A percentile compares a stretch with the other conserved stretches of the same genome.
Evolutionary conservation across 1,140 invertebrate genomes (phyloP).

Genomic region (Bombus fervidus): DNA sequence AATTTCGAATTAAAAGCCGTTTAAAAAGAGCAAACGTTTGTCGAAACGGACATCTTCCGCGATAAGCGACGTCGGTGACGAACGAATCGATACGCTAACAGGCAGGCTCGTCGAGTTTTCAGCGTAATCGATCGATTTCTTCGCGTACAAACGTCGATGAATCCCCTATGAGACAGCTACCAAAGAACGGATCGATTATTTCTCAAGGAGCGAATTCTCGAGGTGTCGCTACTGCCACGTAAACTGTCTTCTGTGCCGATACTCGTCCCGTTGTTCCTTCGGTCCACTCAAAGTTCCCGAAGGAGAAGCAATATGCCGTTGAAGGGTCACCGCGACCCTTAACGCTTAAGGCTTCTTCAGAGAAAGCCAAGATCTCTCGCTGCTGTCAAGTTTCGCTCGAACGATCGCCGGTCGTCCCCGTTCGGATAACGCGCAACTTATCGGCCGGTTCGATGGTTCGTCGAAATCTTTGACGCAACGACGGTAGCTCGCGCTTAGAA

Average conservation of each 20-base stretch:
- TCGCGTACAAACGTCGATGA: not conserved
- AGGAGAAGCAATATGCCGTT: conserved; percentile 50
- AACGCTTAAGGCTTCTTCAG: conserved; percentile 24
- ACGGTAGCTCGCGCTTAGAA: not conserved
- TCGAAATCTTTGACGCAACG: not conserved
- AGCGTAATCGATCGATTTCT: conserved; percentile 41
- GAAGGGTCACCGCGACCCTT: not conserved
- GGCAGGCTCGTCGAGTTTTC: conserved; percentile 15
- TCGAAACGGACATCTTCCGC: not conserved
- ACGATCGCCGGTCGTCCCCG: not conserved
- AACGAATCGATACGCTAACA: conserved; percentile 1
- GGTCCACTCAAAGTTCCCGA: not conserved
- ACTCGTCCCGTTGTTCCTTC: not conserved
- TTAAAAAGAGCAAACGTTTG: not conserved
- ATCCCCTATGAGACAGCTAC: conserved; percentile 11
- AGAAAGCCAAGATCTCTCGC: conserved; percentile 52
- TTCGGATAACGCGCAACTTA: not conserved
- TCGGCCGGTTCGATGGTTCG: not conserved
- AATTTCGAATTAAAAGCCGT: accelerated
- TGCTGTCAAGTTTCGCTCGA: conserved; percentile 31
- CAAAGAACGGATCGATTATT: conserved; percentile 30
- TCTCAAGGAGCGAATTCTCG: conserved; percentile 30
- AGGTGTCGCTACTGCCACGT: conserved; percentile 20
- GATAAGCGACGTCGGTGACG: conserved; percentile 4
- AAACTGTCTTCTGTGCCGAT: conserved; percentile 27